Conservation (phyloP, 1,140 invertebrate species). For the Aricia agestis region DNA sequence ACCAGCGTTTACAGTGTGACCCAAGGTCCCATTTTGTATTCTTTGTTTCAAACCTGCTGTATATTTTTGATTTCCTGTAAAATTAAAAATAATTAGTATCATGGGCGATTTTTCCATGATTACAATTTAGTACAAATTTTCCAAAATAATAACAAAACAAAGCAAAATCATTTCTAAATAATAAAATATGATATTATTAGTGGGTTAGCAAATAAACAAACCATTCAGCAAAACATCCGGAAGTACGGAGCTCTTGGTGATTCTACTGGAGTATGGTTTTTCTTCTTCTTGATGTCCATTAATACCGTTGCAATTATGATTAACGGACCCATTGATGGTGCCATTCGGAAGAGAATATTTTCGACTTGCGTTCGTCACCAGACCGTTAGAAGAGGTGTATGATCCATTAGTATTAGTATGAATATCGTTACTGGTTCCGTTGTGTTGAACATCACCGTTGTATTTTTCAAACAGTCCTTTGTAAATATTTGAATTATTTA, state of each 20-base stretch:
- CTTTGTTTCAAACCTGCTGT: conserved; percentile 77
- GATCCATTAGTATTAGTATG: conserved; percentile 33
- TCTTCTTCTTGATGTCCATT: conserved; percentile 47
- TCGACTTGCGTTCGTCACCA: conserved; percentile 29
- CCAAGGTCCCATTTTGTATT: conserved; percentile 74
- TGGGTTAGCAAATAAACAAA: conserved; percentile 65
- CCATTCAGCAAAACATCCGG: conserved; percentile 60
- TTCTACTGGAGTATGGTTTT: conserved; percentile 38
- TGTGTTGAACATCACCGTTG: conserved; percentile 27
- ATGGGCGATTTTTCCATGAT: neutral
- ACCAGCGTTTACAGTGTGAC: conserved; percentile 53
- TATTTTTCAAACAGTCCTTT: conserved; percentile 43
- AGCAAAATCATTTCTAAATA: conserved; percentile 11
- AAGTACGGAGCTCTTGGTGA: conserved; percentile 36
- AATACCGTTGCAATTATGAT: conserved; percentile 40
- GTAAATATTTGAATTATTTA: conserved; percentile 49
- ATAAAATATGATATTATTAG: conserved; percentile 33
- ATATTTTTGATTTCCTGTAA: conserved; percentile 73
- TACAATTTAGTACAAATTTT: neutral
- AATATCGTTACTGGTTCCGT: conserved; percentile 24
- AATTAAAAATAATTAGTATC: neutral
- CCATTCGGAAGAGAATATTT: conserved; percentile 27
- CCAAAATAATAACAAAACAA: neutral
- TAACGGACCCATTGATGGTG: conserved; percentile 27
- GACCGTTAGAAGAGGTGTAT: conserved; percentile 32